A percentile compares a stretch with the other conserved stretches of the same genome.
Conservation (phyloP, 2,888 invertebrate genomes). For the Clivina fossor region DNA sequence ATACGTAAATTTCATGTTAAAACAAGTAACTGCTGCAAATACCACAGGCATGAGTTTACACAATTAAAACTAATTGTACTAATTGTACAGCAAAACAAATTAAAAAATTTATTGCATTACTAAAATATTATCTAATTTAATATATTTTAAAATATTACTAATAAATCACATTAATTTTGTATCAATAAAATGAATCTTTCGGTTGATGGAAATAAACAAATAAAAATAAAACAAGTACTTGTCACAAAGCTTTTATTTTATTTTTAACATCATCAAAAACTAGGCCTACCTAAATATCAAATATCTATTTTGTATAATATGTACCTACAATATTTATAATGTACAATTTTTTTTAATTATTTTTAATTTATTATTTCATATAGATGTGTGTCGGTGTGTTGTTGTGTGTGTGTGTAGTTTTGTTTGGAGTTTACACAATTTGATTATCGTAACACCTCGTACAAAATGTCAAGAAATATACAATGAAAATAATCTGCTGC, state of each 20-base stretch:
- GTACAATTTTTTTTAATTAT: slow-evolving; percentile 47
- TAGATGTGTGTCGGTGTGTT: slow-evolving; percentile 18
- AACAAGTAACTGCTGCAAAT: too few relatives aligned
- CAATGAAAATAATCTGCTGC: too few relatives aligned
- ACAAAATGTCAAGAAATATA: slow-evolving; percentile 3
- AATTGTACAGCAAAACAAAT: too few relatives aligned
- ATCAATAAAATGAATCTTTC: too few relatives aligned
- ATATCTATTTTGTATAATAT: slow-evolving; percentile 53
- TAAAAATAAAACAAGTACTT: slow-evolving; percentile 40
- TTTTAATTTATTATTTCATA: slow-evolving; percentile 28
- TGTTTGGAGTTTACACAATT: slow-evolving; percentile 13
- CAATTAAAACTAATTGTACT: too few relatives aligned
- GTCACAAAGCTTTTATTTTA: slow-evolving; percentile 55
- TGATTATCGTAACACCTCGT: slow-evolving; percentile 29
- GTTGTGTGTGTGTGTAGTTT: neutral
- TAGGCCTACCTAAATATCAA: slow-evolving; percentile 56
- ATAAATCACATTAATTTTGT: too few relatives aligned
- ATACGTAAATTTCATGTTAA: too few relatives aligned
- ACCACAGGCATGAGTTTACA: too few relatives aligned
- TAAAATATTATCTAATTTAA: too few relatives aligned
- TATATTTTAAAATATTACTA: too few relatives aligned
- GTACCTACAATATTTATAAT: slow-evolving; percentile 52
- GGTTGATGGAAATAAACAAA: too few relatives aligned
- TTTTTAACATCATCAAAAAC: slow-evolving; percentile 56
- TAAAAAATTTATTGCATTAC: too few relatives aligned